Percentiles rank a stretch among this genome's conserved stretches.
Conservation (phyloP, 2,797 vertebrate genomes). For the Leucoraja ocellata region DNA sequence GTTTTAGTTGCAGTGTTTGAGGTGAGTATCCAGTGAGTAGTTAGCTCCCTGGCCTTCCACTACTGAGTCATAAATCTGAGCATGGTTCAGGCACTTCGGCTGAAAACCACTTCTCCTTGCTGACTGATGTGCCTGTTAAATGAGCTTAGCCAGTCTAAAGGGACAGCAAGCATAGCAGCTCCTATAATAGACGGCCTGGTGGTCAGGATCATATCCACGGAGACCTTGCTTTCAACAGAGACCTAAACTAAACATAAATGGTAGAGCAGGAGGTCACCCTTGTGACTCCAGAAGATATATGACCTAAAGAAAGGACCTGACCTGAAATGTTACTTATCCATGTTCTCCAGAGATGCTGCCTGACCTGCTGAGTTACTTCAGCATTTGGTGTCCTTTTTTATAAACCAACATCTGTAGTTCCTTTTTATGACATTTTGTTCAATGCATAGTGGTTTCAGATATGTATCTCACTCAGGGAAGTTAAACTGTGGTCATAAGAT, state of each 20-base stretch:
- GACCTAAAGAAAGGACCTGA: no score
- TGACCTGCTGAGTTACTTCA: no score
- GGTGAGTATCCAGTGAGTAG: background rate
- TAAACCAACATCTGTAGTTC: no score
- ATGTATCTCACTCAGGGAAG: background rate
- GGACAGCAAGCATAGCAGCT: background rate
- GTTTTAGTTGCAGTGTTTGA: background rate
- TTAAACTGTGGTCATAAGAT: background rate
- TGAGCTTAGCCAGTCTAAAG: background rate
- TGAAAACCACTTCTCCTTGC: background rate
- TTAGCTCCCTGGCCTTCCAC: background rate
- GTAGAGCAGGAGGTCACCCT: no score
- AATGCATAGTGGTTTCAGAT: no score
- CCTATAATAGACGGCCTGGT: background rate
- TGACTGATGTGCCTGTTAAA: background rate
- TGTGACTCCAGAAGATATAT: no score
- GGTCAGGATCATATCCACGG: no score
- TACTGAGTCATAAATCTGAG: background rate
- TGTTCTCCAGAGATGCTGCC: no score
- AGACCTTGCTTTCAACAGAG: background rate
- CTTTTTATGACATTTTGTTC: no score
- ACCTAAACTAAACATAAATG: no score
- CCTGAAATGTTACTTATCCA: no score
- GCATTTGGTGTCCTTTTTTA: no score
- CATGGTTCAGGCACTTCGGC: background rate